Conservation (phyloP, 2,888 invertebrate genomes). For the Augochlorella aurata region DNA sequence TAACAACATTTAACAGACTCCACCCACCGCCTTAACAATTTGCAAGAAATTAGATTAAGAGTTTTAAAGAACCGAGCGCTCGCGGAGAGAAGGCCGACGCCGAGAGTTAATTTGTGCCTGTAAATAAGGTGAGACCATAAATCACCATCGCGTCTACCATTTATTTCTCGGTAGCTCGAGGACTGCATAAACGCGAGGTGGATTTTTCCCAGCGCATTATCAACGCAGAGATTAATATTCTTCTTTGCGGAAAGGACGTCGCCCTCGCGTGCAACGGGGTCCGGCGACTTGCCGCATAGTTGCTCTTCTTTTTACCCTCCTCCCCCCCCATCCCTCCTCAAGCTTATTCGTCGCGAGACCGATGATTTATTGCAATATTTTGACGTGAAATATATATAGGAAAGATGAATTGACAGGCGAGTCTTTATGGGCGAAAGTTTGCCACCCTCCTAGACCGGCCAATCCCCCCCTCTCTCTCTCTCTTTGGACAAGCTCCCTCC, state of each 20-base stretch:
- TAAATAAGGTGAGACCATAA: constrained; percentile 29
- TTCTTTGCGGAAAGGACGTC: constrained; percentile 67
- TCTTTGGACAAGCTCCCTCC: constrained; percentile 42
- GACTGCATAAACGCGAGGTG: constrained; percentile 54
- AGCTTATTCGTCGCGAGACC: constrained; percentile 70
- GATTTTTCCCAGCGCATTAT: constrained; percentile 66
- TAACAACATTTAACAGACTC: neutral
- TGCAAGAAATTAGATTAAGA: neutral
- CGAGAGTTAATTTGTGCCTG: neutral
- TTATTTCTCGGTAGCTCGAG: constrained; percentile 18
- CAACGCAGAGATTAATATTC: constrained; percentile 78
- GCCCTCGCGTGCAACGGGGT: constrained; percentile 56
- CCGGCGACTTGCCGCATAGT: constrained; percentile 62
- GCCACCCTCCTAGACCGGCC: constrained; percentile 69
- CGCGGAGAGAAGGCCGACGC: neutral
- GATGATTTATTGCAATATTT: constrained; percentile 82
- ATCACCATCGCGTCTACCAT: constrained; percentile 39
- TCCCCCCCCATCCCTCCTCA: constrained; percentile 37
- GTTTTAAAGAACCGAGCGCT: neutral
- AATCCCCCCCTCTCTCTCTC: constrained; percentile 19
- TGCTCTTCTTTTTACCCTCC: constrained; percentile 40
- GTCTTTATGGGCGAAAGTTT: constrained; percentile 78
- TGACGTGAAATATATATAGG: constrained; percentile 78
- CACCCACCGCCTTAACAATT: neutral
- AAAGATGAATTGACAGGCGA: constrained; percentile 80